phyloP scores from a whole-genome alignment of 2,113 vertebrate species.

The Hiodon tergisus region DNA sequence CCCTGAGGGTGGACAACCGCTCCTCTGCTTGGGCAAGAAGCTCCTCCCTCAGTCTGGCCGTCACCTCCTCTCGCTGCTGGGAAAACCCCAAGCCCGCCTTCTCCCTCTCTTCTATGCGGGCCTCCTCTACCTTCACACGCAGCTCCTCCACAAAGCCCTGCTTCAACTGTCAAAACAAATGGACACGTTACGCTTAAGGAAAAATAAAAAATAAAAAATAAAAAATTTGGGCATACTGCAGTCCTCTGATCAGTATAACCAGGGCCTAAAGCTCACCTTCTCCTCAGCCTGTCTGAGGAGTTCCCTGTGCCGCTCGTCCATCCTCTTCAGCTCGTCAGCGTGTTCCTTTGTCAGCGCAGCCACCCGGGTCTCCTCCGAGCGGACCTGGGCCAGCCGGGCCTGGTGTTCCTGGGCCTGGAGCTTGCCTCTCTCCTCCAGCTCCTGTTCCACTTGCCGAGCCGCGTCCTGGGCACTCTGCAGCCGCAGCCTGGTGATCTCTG shows the following conservation, averaged over 20 bases:
- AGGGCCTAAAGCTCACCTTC: constrained; percentile 18
- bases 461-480: constrained; percentile 51
- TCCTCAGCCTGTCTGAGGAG: constrained; percentile 53
- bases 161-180: constrained; percentile 53
- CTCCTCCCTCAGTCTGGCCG: constrained; percentile 51
- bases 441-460: constrained; percentile 59
- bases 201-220: too few species aligned
- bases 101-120: constrained; percentile 36
- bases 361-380: constrained; percentile 56
- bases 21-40: constrained; percentile 46
- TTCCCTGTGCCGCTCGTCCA: constrained; percentile 46
- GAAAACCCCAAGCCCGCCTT: constrained; percentile 15
- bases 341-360: constrained; percentile 58
- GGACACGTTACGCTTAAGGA: background rate
- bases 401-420: constrained; percentile 60
- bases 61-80: constrained; percentile 41
- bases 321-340: constrained; percentile 40
- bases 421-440: constrained; percentile 55
- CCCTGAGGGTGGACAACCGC: constrained; percentile 43
- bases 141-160: constrained; percentile 52
- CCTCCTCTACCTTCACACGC: constrained; percentile 47
- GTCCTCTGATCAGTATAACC: background rate
- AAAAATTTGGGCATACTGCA: background rate
- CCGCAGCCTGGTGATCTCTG: constrained; percentile 63
- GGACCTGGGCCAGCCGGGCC: constrained; percentile 40